Evolutionary conservation across 2,797 vertebrate species (phyloP), one percentile per base, ranked within the genome.

Genomic region (Gymnothorax reevesii): DNA sequence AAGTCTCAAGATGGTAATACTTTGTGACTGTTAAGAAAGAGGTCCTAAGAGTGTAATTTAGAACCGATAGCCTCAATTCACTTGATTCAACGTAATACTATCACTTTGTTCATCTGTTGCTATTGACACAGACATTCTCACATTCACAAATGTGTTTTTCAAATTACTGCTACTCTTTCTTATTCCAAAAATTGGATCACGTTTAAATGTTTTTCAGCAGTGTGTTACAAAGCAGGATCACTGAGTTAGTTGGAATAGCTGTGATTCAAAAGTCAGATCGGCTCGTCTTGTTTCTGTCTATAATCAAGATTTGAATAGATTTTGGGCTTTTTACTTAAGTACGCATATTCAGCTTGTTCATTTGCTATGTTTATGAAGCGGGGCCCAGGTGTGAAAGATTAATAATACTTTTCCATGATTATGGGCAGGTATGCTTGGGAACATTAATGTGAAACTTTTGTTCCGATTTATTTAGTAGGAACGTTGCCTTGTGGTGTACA

Each of bases 1-100:
- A 64, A 17, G 71, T 64, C 83, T 66, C 71, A 84, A 33, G 27
- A 66, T 66, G 82, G 84, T 52, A 59, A n/a, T 64, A 85, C 84
- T 27, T 17, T 27, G 20, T 15, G 83, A 42, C 27, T 62, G 25
- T 83, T 83, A 64, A 83, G 33, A 42, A 2, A 2, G 33, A 42
- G 33, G 33, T 42, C 33, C 33, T 2, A 42, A 42, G 33, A 42
- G 17, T 49, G 15, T 54, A 83, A 59, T 25, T 22, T 7, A 86
- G n/a, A 12, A 83, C 52, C 54, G 52, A 62, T 17, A 83, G 52
- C 27, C 69, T 82, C 10, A 83, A 86, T 66, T 33, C n/a, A 66
- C 55, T 52, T 82, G 42, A n/a, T 10, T 82, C n/a, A 7, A n/a
- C 25, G 66, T 25, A 71, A 10, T 6, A 7, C 8, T 12, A 5